Percentiles rank a stretch among this genome's conserved stretches.
Evolutionary conservation across 37 sponge, comb jelly and placozoan species (phyloP).

Genomic region (Spongilla lacustris): DNA sequence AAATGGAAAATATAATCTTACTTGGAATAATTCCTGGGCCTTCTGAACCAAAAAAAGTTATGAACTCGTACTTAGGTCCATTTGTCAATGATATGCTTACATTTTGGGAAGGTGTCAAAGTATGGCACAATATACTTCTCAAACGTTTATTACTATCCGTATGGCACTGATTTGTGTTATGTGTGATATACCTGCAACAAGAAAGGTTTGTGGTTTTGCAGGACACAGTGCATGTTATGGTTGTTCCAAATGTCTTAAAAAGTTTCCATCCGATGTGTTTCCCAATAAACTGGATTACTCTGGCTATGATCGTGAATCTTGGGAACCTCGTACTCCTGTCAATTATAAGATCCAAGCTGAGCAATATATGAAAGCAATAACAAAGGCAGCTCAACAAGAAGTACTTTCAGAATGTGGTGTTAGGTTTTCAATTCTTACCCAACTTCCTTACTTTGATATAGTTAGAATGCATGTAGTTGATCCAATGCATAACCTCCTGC

Average conservation of each 20-base stretch:
- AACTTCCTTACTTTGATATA: constrained; percentile 6
- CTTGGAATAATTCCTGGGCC: constrained; percentile 36
- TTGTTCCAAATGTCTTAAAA: constrained; percentile 24
- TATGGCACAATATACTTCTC: not conserved
- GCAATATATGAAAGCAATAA: not conserved
- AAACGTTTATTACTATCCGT: too few species aligned
- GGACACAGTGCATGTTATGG: constrained; percentile 34
- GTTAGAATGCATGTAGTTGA: constrained; percentile 9
- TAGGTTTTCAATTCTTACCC: not conserved
- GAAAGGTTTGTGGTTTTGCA: constrained; percentile 35
- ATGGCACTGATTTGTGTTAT: not conserved
- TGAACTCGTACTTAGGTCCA: constrained; percentile 11
- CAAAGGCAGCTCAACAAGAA: not conserved
- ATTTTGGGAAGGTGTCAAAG: constrained; percentile 1
- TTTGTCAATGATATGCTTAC: constrained; percentile 2
- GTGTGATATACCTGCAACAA: constrained; percentile 7
- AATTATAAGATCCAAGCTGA: not conserved
- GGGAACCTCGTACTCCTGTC: not conserved
- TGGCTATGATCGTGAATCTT: not conserved
- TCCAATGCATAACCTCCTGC: constrained; percentile 22
- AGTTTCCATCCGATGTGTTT: not conserved
- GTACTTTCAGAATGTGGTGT: constrained; percentile 4
- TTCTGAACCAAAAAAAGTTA: constrained; percentile 1
- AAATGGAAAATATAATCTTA: constrained; percentile 20
- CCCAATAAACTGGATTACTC: not conserved